A percentile compares a stretch with the other conserved stretches of the same genome.
Conservation (phyloP, 2,797 vertebrate genomes). For the Sebastes goodei region DNA sequence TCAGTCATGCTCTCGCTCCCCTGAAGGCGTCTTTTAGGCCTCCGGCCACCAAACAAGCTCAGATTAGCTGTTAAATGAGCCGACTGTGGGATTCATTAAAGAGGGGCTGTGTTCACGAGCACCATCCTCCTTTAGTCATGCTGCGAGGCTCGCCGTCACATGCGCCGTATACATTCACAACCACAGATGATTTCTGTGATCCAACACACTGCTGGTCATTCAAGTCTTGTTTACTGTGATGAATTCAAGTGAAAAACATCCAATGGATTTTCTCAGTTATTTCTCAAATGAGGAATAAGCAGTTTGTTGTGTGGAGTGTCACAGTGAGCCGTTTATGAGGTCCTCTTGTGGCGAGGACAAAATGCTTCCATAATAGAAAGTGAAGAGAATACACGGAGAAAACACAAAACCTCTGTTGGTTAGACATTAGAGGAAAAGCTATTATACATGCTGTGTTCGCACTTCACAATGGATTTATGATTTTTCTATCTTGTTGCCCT, state of each 20-base stretch:
- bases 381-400: not conserved
- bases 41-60: conserved; percentile 24
- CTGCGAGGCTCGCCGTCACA: conserved; percentile 52
- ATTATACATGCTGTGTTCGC: not conserved
- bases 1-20: conserved; percentile 37
- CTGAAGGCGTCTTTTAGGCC: conserved; percentile 27
- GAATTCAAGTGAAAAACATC: not conserved
- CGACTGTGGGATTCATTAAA: conserved; percentile 56
- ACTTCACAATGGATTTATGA: not conserved
- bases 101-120: conserved; percentile 27
- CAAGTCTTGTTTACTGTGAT: not conserved
- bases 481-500: not conserved
- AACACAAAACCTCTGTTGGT: not conserved
- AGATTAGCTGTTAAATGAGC: conserved; percentile 62
- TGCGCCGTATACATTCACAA: conserved; percentile 27
- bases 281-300: no score
- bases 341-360: not conserved
- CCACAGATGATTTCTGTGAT: not conserved
- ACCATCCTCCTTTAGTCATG: conserved; percentile 32
- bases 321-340: not conserved
- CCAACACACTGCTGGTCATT: conserved; percentile 18
- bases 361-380: not conserved
- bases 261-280: not conserved
- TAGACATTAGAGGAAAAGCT: not conserved
- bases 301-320: not conserved